Percentiles rank a stretch among this genome's conserved stretches.
These are phyloP conservation scores for Hyposoter didymator DNA, from an alignment of 2,888 invertebrate genomes.

Conservation along the genomic window DNA sequence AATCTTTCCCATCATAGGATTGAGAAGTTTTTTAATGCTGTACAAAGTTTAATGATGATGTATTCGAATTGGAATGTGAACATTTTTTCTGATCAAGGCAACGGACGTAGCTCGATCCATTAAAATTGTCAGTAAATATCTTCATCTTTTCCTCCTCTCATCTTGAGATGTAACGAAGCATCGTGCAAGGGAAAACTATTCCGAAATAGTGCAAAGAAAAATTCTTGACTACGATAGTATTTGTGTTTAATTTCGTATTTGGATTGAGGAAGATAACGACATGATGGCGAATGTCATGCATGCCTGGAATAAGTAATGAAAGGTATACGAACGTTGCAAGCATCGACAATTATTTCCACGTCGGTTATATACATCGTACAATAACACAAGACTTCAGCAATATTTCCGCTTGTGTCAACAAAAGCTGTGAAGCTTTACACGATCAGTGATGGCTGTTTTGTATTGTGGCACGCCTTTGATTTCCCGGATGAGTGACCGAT, in stretches of 20 bases:
- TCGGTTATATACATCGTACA: conserved; percentile 20
- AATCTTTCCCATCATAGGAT: not conserved
- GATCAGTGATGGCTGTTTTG: conserved; percentile 32
- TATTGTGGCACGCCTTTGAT: conserved; percentile 29
- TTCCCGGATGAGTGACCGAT: conserved; percentile 45
- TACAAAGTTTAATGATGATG: not conserved
- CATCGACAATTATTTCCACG: conserved; percentile 64
- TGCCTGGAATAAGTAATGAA: conserved; percentile 53
- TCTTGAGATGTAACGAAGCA: not conserved
- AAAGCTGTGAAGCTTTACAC: conserved; percentile 28
- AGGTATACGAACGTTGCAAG: conserved; percentile 38
- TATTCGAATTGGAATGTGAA: not conserved
- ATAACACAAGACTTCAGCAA: conserved; percentile 24
- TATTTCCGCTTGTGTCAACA: conserved; percentile 37
- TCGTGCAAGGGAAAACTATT: not conserved
- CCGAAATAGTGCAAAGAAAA: not conserved
- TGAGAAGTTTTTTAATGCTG: not conserved
- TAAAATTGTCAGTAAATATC: not conserved
- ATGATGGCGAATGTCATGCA: conserved; percentile 60
- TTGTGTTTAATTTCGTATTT: not conserved
- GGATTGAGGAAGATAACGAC: conserved; percentile 45
- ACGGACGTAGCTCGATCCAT: not conserved
- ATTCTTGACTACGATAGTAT: not conserved
- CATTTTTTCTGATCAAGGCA: conserved; percentile 2
- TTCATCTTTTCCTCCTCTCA: conserved; percentile 1